These are phyloP conservation scores for Euplexia lucipara DNA, from an alignment of 2,888 invertebrate species.

Conservation along the genomic window DNA sequence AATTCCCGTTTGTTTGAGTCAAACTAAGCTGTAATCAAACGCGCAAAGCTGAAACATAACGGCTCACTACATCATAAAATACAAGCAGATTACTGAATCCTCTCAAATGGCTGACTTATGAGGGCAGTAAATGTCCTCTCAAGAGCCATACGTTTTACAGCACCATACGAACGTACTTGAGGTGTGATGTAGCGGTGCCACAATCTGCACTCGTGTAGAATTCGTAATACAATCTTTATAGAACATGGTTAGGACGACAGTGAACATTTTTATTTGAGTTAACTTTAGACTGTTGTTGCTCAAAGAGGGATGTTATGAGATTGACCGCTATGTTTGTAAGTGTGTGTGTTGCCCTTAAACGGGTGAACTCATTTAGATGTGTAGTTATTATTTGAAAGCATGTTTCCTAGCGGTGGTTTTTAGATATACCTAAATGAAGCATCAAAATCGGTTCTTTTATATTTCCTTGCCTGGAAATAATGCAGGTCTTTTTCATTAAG, in stretches of 20 bases:
- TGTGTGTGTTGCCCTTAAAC: no score
- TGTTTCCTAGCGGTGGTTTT: no score
- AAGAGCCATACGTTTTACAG: conserved; percentile 43
- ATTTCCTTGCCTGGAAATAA: no score
- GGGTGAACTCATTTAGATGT: no score
- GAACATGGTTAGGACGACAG: not conserved
- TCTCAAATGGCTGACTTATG: conserved; percentile 36
- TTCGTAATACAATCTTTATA: conserved; percentile 20
- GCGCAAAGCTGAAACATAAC: conserved; percentile 17
- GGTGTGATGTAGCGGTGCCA: conserved; percentile 23
- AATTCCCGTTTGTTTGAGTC: not conserved
- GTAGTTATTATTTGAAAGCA: no score
- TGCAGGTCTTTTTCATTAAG: no score
- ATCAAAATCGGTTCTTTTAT: no score
- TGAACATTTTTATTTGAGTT: conserved; percentile 8
- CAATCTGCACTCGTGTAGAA: conserved; percentile 24
- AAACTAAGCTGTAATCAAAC: not conserved
- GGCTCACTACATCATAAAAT: conserved; percentile 6
- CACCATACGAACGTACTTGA: not conserved
- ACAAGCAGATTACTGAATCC: conserved; percentile 41
- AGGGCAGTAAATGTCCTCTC: conserved; percentile 45
- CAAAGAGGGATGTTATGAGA: no score
- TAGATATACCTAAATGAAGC: no score
- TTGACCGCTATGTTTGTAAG: no score
- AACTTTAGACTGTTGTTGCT: no score